These are phyloP conservation scores for Agelaius phoeniceus DNA, from an alignment of 2,113 vertebrate species.

Conservation along the genomic window DNA sequence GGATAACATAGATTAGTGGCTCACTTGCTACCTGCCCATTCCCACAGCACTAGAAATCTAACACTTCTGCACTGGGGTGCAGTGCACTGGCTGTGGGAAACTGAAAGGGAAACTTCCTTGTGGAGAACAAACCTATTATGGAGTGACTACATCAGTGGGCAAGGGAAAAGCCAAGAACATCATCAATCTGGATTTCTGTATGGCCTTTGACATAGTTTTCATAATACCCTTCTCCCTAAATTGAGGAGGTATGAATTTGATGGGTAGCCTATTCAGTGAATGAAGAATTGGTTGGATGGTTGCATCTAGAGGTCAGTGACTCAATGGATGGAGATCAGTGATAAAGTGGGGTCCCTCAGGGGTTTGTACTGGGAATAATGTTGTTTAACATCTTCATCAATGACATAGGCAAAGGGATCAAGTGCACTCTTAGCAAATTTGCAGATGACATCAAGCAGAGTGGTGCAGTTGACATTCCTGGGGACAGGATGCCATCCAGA, in stretches of 20 bases:
- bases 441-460: neutral
- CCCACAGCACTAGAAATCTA: neutral
- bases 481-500: neutral
- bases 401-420: neutral
- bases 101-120: neutral
- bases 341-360: neutral
- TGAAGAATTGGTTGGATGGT: neutral
- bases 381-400: neutral
- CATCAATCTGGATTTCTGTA: neutral
- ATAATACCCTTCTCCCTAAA: neutral
- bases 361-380: fast-evolving
- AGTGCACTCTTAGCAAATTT: neutral
- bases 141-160: neutral
- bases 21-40: neutral
- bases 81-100: neutral
- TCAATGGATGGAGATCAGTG: neutral
- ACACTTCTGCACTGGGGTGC: fast-evolving
- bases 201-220: neutral
- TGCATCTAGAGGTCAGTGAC: neutral
- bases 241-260: neutral
- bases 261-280: neutral
- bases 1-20: neutral
- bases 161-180: neutral
- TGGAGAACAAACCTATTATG: neutral
- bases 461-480: neutral